Evolutionary conservation across 2,797 vertebrate species (phyloP).

Genomic region (Rallus crepitans): DNA sequence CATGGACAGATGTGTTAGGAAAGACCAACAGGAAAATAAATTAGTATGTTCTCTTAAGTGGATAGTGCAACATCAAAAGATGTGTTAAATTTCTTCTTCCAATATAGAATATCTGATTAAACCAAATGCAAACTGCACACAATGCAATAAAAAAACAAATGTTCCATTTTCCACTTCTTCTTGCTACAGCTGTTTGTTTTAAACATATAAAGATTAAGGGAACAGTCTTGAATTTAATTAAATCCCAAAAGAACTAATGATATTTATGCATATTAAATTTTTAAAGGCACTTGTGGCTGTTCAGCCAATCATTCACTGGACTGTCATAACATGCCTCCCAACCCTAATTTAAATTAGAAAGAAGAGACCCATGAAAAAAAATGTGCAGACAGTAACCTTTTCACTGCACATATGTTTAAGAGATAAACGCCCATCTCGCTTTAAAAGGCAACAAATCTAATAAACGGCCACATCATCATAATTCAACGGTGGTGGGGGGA

Average conservation of each 20-base stretch:
- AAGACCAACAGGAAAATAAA: background rate
- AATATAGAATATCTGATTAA: slow-evolving; percentile 31
- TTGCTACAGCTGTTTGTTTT: slow-evolving; percentile 63
- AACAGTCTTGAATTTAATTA: slow-evolving; percentile 52
- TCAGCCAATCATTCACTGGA: slow-evolving; percentile 57
- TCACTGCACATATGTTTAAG: slow-evolving; percentile 46
- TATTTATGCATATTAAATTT: slow-evolving; percentile 68
- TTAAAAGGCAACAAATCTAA: slow-evolving; percentile 61
- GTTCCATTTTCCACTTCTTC: slow-evolving; percentile 40
- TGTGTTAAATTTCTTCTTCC: slow-evolving; percentile 26
- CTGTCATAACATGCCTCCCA: slow-evolving; percentile 64
- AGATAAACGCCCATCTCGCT: slow-evolving; percentile 31
- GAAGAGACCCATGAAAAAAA: slow-evolving; percentile 29
- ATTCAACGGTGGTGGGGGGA: background rate
- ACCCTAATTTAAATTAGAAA: slow-evolving; percentile 65
- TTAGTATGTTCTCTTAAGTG: background rate
- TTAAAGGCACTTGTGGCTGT: slow-evolving; percentile 45
- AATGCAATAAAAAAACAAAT: slow-evolving; percentile 51
- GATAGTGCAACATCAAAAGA: background rate
- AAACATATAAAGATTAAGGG: slow-evolving; percentile 64
- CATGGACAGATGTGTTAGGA: background rate
- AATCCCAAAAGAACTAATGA: slow-evolving; percentile 32
- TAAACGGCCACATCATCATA: slow-evolving; percentile 60
- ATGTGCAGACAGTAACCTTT: slow-evolving; percentile 46
- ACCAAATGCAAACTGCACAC: slow-evolving; percentile 12